These are phyloP conservation scores for Spodoptera picta DNA, from an alignment of 2,888 invertebrate species.

Conservation along the genomic window DNA sequence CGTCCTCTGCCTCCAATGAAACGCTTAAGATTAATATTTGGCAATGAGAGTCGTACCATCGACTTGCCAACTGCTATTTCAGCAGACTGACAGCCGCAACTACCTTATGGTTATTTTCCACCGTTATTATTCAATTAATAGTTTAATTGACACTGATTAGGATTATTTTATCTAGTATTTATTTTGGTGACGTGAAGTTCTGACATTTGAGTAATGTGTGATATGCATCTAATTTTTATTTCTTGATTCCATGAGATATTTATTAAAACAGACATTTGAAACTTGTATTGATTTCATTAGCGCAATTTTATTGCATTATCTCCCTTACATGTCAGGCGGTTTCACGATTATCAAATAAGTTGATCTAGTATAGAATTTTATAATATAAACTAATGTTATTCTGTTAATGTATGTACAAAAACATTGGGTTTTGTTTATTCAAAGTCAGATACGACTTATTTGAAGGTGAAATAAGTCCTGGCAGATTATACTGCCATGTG, in stretches of 20 bases:
- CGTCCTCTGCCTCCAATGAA: conserved; percentile 93
- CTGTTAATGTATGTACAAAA: conserved; percentile 35
- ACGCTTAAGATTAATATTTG: conserved; percentile 95
- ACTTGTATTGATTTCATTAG: conserved; percentile 65
- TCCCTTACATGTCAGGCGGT: conserved; percentile 39
- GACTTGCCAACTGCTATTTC: conserved; percentile 94
- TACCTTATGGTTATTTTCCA: conserved; percentile 83
- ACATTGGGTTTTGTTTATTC: conserved; percentile 33
- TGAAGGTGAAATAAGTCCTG: conserved; percentile 40
- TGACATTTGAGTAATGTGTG: conserved; percentile 79
- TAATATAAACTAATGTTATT: conserved; percentile 31
- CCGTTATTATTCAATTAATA: conserved; percentile 87
- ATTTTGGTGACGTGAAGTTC: conserved; percentile 81
- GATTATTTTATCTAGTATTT: conserved; percentile 85
- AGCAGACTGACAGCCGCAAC: conserved; percentile 87
- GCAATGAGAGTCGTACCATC: conserved; percentile 96
- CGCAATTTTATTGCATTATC: conserved; percentile 43
- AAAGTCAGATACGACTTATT: conserved; percentile 39
- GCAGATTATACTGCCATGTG: conserved; percentile 49
- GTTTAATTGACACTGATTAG: conserved; percentile 87
- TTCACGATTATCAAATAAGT: conserved; percentile 51
- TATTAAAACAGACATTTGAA: conserved; percentile 70
- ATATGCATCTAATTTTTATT: conserved; percentile 78
- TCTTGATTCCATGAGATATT: conserved; percentile 80
- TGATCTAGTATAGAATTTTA: conserved; percentile 38